Conservation (phyloP, 1,140 invertebrate species). For the Cherax quadricarinatus region DNA sequence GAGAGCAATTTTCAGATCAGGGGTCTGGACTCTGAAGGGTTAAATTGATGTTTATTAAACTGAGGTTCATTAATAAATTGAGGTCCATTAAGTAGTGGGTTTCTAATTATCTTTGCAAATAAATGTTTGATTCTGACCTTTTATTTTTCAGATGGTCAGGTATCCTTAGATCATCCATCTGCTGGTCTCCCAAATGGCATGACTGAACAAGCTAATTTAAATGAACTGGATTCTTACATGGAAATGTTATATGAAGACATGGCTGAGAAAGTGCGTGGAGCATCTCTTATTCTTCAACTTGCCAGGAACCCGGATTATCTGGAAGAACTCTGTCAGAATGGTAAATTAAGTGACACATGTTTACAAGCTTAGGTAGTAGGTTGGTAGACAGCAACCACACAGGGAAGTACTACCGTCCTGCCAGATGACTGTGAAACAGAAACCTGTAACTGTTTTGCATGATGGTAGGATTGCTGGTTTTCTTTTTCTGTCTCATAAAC, state of each 20-base stretch:
- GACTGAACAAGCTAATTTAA: slow-evolving; percentile 82
- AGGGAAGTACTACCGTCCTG: too few species aligned
- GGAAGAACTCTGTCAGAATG: slow-evolving; percentile 93
- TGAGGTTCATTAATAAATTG: not conserved
- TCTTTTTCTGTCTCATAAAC: too few species aligned
- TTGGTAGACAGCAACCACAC: too few species aligned
- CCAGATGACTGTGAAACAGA: too few species aligned
- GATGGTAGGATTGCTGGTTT: too few species aligned
- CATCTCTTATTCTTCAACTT: slow-evolving; percentile 92
- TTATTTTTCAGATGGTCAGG: slow-evolving; percentile 38
- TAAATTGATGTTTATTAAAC: not conserved
- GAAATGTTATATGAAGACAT: slow-evolving; percentile 98
- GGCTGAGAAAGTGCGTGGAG: slow-evolving; percentile 93
- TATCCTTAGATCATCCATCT: slow-evolving; percentile 35
- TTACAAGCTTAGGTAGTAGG: too few species aligned
- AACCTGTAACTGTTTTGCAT: too few species aligned
- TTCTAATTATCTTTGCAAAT: not conserved
- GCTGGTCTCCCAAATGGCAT: slow-evolving; percentile 33
- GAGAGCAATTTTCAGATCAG: too few species aligned
- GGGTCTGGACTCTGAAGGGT: not conserved
- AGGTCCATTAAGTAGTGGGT: not conserved
- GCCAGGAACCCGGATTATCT: slow-evolving; percentile 96
- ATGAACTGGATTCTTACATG: slow-evolving; percentile 90
- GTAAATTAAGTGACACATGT: slow-evolving; percentile 77
- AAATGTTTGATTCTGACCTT: not conserved